These are phyloP conservation scores for Pyrocoelia pectoralis DNA, from an alignment of 2,888 invertebrate genomes.

Conservation along the genomic window DNA sequence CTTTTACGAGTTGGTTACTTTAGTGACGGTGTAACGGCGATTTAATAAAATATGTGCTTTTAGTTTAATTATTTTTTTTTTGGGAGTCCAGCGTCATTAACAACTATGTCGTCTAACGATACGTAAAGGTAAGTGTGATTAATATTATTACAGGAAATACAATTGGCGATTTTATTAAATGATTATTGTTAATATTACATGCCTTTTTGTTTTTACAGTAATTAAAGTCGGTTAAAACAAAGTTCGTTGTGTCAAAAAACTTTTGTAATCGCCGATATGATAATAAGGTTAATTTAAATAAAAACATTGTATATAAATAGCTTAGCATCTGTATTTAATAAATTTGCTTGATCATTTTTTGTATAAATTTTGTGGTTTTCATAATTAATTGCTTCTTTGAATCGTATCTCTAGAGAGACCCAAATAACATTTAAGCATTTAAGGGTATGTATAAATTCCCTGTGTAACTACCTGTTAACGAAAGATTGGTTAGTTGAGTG, in stretches of 20 bases:
- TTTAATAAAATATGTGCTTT: constrained; percentile 24
- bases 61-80: constrained; percentile 8
- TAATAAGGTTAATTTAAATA: neutral
- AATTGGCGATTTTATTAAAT: neutral
- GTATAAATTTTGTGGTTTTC: no score
- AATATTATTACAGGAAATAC: neutral
- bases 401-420: no score
- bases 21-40: neutral
- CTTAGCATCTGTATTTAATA: no score
- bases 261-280: neutral
- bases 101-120: constrained; percentile 29
- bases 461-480: no score
- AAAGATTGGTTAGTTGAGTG: no score
- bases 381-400: no score
- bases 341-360: no score
- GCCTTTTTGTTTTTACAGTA: neutral
- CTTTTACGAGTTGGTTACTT: constrained; percentile 9
- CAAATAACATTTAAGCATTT: no score
- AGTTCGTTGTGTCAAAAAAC: neutral
- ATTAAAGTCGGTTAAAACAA: neutral
- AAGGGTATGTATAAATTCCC: no score
- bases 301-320: neutral
- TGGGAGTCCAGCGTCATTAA: neutral
- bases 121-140: constrained; percentile 24
- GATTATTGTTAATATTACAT: neutral